phyloP scores from a whole-genome alignment of 2,113 vertebrate species.

The Coregonus clupeaformis region DNA sequence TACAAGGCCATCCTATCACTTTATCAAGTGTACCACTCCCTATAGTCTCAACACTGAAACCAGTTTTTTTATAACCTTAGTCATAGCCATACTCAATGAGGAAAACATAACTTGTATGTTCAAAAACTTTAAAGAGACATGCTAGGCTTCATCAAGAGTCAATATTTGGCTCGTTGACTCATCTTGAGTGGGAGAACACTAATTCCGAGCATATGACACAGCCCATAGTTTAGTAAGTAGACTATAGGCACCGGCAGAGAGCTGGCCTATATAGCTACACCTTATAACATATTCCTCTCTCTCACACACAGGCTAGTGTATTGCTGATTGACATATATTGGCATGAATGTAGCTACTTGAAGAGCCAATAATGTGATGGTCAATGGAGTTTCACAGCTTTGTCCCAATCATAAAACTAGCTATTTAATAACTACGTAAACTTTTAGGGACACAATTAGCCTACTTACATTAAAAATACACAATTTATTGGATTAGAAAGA shows the following conservation, averaged over 20 bases:
- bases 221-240: constrained; percentile 16
- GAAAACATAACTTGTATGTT: background rate
- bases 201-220: background rate
- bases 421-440: background rate
- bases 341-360: no score
- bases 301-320: no score
- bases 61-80: background rate
- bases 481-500: background rate
- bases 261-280: no score
- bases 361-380: background rate
- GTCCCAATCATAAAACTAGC: no score
- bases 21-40: background rate
- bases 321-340: background rate
- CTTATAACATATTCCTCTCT: no score
- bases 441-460: no score
- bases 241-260: no score
- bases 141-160: constrained; percentile 16
- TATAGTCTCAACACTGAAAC: background rate
- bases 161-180: constrained; percentile 56
- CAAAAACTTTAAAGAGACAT: constrained; percentile 2
- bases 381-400: background rate
- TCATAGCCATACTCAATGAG: background rate
- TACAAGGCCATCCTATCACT: background rate
- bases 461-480: background rate
- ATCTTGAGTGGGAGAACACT: constrained; percentile 53